Percentiles rank a stretch among this genome's conserved stretches.
Evolutionary conservation across 2,888 invertebrate genomes (phyloP).

Genomic region (Catocala sponsa): DNA sequence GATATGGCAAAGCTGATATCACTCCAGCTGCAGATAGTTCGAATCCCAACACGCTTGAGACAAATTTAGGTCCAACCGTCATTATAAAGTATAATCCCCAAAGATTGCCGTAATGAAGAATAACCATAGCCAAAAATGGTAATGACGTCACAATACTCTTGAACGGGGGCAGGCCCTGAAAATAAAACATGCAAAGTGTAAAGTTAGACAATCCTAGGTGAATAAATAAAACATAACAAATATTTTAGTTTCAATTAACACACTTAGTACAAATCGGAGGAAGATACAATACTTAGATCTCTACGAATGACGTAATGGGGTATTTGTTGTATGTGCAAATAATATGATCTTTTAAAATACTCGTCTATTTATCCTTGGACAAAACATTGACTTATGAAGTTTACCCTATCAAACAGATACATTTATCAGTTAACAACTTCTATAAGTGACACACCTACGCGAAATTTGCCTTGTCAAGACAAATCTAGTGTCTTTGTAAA

Average conservation of each 20-base stretch:
- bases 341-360: constrained; percentile 26
- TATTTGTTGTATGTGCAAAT: constrained; percentile 24
- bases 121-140: constrained; percentile 90
- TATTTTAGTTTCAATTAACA: constrained; percentile 33
- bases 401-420: background rate
- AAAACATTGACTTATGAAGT: constrained; percentile 19
- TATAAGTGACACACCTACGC: constrained; percentile 52
- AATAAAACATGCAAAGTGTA: constrained; percentile 44
- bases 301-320: constrained; percentile 44
- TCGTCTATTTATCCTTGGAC: constrained; percentile 23
- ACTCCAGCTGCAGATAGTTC: constrained; percentile 91
- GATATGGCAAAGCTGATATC: constrained; percentile 91
- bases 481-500: constrained; percentile 33
- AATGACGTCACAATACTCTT: constrained; percentile 89
- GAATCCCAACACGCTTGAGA: constrained; percentile 92
- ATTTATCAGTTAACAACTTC: constrained; percentile 40
- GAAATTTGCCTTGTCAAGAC: constrained; percentile 38
- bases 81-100: constrained; percentile 93
- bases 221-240: constrained; percentile 13
- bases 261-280: constrained; percentile 20
- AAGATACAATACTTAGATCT: constrained; percentile 26
- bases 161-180: constrained; percentile 90
- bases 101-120: constrained; percentile 92
- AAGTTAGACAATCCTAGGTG: background rate
- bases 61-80: constrained; percentile 92